Evolutionary conservation across 2,113 vertebrate species (phyloP), one percentile per base, ranked within the genome.

Genomic region (Aptenodytes patagonicus): DNA sequence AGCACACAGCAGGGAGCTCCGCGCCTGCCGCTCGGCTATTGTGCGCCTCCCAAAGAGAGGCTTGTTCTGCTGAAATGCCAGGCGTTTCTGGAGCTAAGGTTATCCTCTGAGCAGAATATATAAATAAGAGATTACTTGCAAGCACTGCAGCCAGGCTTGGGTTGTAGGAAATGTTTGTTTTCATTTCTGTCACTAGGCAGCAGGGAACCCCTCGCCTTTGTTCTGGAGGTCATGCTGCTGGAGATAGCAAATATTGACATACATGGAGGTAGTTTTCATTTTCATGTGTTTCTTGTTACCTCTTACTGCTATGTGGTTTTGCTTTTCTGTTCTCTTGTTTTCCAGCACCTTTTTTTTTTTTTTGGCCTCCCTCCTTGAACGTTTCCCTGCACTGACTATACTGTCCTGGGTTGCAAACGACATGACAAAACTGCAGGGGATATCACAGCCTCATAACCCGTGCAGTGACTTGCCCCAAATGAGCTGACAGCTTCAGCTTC

Each of bases 81-180:
- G 91, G 81, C 87, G 4, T 58, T 84, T 36, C 77, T 89, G 90
- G 83, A 87, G 92, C 92, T 32, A 8, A 66, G 96, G 79, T 75
- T 86, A 78, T 64, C 90, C 97, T 58, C 68, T 12, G 76, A 93
- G 94, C 92, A 46, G 80, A 68, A 86, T 88, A 73, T 71, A 95
- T 91, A 80, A 95, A 95, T 82, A 90, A 71, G 60, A 69, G 58
- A 95, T 96, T 87, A 34, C 85, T 52, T 62, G 91, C 36, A 10
- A 78, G 69, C 62, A 9, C 80, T 47, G 91, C 77, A 65, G 93
- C 78, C 70, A 29, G 94, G 90, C 95, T 62, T 28, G 89, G 77
- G 78, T 72, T 93, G 65, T 69, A 90, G 96, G 92, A 94, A 91
- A 88, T 96, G 95, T 97, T 98, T 98, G 96, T 97, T 98, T 98